These are phyloP conservation scores for Oasisia sp. DNA, from an alignment of 2,888 invertebrate species.

Conservation along the genomic window DNA sequence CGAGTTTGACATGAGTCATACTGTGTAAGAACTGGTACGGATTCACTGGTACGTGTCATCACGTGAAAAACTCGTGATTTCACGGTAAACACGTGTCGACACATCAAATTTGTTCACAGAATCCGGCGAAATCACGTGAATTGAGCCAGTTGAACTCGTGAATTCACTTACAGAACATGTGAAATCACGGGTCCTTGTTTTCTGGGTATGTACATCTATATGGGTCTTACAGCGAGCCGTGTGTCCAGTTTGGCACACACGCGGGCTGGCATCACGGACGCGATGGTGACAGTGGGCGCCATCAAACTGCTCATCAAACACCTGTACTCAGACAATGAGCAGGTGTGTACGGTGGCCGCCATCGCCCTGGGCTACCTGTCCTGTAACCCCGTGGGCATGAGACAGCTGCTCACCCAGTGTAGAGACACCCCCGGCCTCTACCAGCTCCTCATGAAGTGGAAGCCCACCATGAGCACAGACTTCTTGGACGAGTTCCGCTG, in stretches of 20 bases:
- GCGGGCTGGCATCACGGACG: slow-evolving; percentile 65
- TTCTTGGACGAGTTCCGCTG: slow-evolving; percentile 62
- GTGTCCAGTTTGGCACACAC: slow-evolving; percentile 65
- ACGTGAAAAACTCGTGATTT: no score
- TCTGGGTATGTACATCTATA: not conserved
- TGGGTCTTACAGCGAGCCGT: slow-evolving; percentile 46
- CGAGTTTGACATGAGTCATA: no score
- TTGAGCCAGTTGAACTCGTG: no score
- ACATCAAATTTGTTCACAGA: no score
- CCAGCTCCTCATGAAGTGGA: slow-evolving; percentile 56
- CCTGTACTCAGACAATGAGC: slow-evolving; percentile 55
- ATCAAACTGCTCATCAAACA: slow-evolving; percentile 57
- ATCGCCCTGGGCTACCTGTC: slow-evolving; percentile 64
- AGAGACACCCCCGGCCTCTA: slow-evolving; percentile 59
- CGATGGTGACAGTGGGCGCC: slow-evolving; percentile 63
- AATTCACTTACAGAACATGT: no score
- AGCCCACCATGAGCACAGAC: slow-evolving; percentile 55
- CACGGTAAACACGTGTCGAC: no score
- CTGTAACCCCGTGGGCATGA: slow-evolving; percentile 64
- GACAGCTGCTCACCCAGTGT: slow-evolving; percentile 58
- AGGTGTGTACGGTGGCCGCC: slow-evolving; percentile 49
- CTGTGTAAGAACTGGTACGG: no score
- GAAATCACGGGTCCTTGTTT: no score
- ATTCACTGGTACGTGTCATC: no score
- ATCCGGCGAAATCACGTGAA: no score